These are phyloP conservation scores for Sebastes matsubarae DNA, from an alignment of 2,797 vertebrate genomes.

Conservation along the genomic window DNA sequence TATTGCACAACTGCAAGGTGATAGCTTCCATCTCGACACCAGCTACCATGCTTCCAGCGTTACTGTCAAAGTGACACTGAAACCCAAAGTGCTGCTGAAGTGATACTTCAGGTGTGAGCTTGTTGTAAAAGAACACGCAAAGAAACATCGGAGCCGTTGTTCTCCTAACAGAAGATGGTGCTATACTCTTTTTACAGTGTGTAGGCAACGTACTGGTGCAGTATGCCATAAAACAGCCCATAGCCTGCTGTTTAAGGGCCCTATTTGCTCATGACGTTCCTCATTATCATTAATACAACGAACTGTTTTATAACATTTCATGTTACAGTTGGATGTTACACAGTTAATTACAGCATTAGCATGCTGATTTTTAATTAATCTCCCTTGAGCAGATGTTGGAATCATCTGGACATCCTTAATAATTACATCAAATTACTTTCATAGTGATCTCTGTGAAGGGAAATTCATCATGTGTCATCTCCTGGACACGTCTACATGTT, in stretches of 20 bases:
- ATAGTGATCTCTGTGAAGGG: neutral
- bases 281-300: neutral
- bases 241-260: neutral
- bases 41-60: neutral
- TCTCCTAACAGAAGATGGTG: slow-evolving; percentile 18
- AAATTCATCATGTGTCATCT: neutral
- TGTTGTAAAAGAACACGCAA: neutral
- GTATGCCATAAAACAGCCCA: neutral
- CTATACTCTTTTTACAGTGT: slow-evolving; percentile 9
- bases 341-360: neutral
- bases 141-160: neutral
- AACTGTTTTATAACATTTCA: neutral
- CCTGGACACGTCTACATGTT: neutral
- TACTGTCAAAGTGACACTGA: neutral
- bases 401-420: neutral
- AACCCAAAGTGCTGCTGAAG: neutral
- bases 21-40: neutral
- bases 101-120: neutral
- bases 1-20: neutral
- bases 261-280: neutral
- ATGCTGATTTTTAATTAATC: neutral
- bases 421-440: neutral
- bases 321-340: neutral
- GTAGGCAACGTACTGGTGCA: neutral
- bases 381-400: neutral